Conservation (phyloP, 1,140 invertebrate species). For the Euborellia annulipes region DNA sequence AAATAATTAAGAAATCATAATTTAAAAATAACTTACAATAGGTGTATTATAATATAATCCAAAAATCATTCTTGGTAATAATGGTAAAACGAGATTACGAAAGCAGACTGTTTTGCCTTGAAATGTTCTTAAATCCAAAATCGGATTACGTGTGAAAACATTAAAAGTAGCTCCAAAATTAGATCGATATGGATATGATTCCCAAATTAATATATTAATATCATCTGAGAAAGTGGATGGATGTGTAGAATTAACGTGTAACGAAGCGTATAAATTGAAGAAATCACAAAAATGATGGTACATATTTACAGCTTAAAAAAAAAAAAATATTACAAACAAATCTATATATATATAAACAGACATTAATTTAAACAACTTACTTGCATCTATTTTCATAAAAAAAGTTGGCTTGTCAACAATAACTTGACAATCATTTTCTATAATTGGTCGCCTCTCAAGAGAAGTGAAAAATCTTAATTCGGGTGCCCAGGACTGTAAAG, state of each 20-base stretch:
- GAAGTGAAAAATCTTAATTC: constrained; percentile 71
- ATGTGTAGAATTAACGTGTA: constrained; percentile 77
- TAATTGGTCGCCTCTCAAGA: constrained; percentile 43
- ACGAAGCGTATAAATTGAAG: constrained; percentile 85
- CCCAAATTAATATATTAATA: constrained; percentile 87
- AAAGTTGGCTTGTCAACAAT: constrained; percentile 81
- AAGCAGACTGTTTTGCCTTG: constrained; percentile 78
- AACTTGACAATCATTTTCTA: constrained; percentile 68
- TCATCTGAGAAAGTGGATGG: constrained; percentile 64
- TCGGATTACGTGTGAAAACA: constrained; percentile 70
- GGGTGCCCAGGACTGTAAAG: constrained; percentile 93
- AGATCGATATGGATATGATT: constrained; percentile 76
- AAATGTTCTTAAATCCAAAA: constrained; percentile 75
- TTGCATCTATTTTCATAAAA: constrained; percentile 95
- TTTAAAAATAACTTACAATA: constrained; percentile 46
- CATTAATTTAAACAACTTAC: constrained; percentile 33
- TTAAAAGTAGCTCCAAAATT: constrained; percentile 74
- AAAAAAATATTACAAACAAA: constrained; percentile 3
- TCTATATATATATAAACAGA: neutral
- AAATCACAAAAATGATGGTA: constrained; percentile 99
- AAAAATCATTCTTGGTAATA: constrained; percentile 93
- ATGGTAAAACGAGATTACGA: constrained; percentile 76
- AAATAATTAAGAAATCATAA: too few relatives aligned
- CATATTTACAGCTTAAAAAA: constrained; percentile 81
- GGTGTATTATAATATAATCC: constrained; percentile 97